Evolutionary conservation across 2,113 vertebrate species (phyloP), one percentile per base, ranked within the genome.

Genomic region (Spermophilus dauricus): DNA sequence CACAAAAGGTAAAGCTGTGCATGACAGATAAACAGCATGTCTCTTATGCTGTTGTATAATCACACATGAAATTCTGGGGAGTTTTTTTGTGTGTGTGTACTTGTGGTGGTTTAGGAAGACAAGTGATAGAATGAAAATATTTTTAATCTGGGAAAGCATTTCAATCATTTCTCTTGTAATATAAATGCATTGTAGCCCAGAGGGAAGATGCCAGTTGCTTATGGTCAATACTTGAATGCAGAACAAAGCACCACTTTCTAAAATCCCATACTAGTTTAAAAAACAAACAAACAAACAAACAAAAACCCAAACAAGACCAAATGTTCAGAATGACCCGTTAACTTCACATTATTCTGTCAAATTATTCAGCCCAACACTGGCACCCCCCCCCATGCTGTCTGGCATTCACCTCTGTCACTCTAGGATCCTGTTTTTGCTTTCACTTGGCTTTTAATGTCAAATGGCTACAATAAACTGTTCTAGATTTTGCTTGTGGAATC

Each of bases 351-450:
- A 32, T n/a, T 65, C 37, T 39, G 67, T n/a, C 87, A 26, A 28
- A 11, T 58, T 51, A 70, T 72, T 28, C 65, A 17, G 10, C 3
- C 26, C 17, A 30, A 0, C 7, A 9, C 4, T 65, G 58, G 61
- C 45, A 22, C 32, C 26, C 65, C 34, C n/a, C 2, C 16, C 58
- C 20, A 12, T 17, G 56, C 69, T 12, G 1, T 17, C 5, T 39
- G 22, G 17, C 26, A 5, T 30, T 0, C 1, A 22, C 2, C 3
- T 24, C 30, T 30, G 16, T 48, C 37, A n/a, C 22, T 11, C 1
- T 4, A 16, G 78, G 10, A 4, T 22, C 45, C 18, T 17, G n/a
- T 18, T 39, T 26, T 24, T 65, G 67, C 20, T 1, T 2, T 14
- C 1, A n/a, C 37, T 69, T 17, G 48, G 9, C 28, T 45, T 53